Conservation (phyloP, 1,140 invertebrate species). For the Zophobas morio region DNA sequence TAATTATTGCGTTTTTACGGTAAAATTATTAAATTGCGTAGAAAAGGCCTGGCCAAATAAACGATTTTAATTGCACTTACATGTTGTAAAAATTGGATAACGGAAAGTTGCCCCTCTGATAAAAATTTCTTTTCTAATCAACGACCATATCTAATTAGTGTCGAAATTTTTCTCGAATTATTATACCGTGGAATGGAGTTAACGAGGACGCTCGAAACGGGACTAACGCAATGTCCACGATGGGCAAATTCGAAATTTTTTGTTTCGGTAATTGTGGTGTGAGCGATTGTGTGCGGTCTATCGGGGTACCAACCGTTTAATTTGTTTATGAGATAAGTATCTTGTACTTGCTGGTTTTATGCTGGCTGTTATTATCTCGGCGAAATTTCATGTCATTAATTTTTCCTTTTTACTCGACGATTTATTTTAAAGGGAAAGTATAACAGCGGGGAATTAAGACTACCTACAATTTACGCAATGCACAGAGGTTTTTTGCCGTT, state of each 20-base stretch:
- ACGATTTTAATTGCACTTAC: slow-evolving; percentile 33
- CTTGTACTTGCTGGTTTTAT: slow-evolving; percentile 27
- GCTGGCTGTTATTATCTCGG: slow-evolving; percentile 37
- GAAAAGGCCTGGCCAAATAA: slow-evolving; percentile 10
- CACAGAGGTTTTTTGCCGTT: neutral
- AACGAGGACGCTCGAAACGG: neutral
- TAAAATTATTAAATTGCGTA: slow-evolving; percentile 38
- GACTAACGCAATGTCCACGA: neutral
- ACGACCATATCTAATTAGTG: slow-evolving; percentile 44
- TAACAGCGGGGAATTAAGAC: neutral
- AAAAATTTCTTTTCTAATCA: slow-evolving; percentile 40
- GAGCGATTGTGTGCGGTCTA: neutral
- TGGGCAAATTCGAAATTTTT: neutral
- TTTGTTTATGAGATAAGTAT: slow-evolving; percentile 35
- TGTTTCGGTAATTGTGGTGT: neutral
- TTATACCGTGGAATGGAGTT: neutral
- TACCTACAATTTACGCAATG: slow-evolving; percentile 24
- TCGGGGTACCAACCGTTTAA: slow-evolving; percentile 26
- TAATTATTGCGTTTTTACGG: slow-evolving; percentile 45
- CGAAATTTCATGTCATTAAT: slow-evolving; percentile 42
- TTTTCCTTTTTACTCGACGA: slow-evolving; percentile 20
- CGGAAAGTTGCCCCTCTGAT: slow-evolving; percentile 9
- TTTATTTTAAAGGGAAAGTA: slow-evolving; percentile 31
- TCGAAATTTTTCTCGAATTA: slow-evolving; percentile 16
- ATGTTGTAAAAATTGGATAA: slow-evolving; percentile 24